phyloP scores from a whole-genome alignment of 37 sponge, comb jelly and placozoan genomes.

The Tethya wilhelma region DNA sequence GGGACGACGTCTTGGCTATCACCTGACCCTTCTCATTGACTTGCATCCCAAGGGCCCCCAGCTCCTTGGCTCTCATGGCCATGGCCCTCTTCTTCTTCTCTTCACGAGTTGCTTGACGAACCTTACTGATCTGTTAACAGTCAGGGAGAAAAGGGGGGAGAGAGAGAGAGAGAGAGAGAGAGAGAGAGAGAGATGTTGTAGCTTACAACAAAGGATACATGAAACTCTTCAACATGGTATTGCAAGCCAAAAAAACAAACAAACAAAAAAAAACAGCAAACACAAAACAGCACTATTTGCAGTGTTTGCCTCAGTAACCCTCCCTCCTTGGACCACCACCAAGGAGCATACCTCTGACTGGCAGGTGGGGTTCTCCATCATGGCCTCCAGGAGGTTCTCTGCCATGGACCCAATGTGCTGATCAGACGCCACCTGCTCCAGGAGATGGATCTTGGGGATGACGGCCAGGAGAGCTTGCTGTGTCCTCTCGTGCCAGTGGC shows the following conservation, averaged over 20 bases:
- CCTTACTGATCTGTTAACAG: constrained; percentile 66
- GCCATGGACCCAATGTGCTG: constrained; percentile 86
- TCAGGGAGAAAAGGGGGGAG: too few species aligned
- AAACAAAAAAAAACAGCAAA: too few species aligned
- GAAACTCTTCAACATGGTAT: neutral
- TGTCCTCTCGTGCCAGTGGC: constrained; percentile 65
- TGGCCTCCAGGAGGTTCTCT: constrained; percentile 80
- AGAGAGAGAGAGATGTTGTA: neutral
- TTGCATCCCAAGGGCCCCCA: constrained; percentile 78
- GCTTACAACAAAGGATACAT: neutral
- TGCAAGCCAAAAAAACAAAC: too few species aligned
- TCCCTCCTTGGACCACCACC: neutral
- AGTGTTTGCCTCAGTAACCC: neutral
- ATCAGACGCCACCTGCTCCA: constrained; percentile 86
- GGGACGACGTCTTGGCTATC: constrained; percentile 30
- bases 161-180: constrained; percentile 4
- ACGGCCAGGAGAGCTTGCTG: constrained; percentile 51
- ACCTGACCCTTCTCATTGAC: constrained; percentile 92
- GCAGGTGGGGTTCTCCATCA: constrained; percentile 60
- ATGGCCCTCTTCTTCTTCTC: constrained; percentile 85
- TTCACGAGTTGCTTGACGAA: constrained; percentile 56
- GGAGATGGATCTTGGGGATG: constrained; percentile 67
- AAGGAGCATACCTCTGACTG: constrained; percentile 62
- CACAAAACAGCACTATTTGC: neutral
- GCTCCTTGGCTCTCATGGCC: constrained; percentile 91